A percentile compares a stretch with the other conserved stretches of the same genome.
Evolutionary conservation across 2,888 invertebrate species (phyloP).

Genomic region (Morinoia aosen): DNA sequence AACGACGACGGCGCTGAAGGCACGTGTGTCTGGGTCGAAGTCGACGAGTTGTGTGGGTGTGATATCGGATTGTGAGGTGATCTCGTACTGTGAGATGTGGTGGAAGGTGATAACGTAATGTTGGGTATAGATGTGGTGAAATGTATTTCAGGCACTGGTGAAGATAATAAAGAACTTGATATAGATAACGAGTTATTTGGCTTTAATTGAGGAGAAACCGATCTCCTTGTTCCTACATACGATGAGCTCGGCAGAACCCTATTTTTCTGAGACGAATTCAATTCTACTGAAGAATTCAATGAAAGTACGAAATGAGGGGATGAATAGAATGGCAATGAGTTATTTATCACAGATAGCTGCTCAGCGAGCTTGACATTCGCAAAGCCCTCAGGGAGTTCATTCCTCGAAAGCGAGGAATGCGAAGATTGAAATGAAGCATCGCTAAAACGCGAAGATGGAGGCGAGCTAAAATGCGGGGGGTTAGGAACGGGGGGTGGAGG

Average conservation of each 20-base stretch:
- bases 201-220: neutral
- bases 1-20: neutral
- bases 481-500: neutral
- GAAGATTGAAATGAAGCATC: neutral
- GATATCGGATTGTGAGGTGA: neutral
- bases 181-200: neutral
- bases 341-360: constrained; percentile 16
- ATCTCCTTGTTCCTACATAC: neutral
- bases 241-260: neutral
- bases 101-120: neutral
- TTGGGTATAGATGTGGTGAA: neutral
- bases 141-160: constrained; percentile 1
- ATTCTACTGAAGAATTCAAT: neutral
- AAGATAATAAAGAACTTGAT: neutral
- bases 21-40: neutral
- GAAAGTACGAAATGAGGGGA: neutral
- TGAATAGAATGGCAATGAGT: neutral
- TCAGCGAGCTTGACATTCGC: neutral
- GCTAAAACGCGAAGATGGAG: neutral
- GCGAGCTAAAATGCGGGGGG: neutral
- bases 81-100: neutral
- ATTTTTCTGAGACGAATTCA: neutral
- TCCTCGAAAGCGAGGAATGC: neutral
- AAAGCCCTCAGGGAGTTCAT: neutral
- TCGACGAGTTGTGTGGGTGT: neutral